Evolutionary conservation across 2,113 vertebrate genomes (phyloP), one percentile per base, ranked within the genome.

Genomic region (Sigmodon hispidus): DNA sequence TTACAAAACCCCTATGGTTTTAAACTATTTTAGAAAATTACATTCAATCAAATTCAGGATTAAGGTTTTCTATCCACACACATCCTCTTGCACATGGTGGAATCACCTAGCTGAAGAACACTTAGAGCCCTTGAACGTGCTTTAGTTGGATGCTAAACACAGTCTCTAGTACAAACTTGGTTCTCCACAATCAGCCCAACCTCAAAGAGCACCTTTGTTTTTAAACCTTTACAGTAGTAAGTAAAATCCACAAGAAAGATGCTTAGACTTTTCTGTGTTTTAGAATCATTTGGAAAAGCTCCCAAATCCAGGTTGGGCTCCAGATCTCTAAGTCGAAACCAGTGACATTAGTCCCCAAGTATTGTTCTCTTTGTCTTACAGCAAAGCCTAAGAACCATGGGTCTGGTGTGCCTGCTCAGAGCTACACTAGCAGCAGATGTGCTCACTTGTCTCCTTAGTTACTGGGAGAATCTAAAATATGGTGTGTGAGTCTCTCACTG

Each of bases 271-370:
- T 75, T 21, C 55, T 75, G 12, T 40, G 61, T 63, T 67, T 45
- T 87, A 52, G 70, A 96, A 83, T 92, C 87, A 92, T 93, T 52
- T 94, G 89, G 65, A 75, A 63, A 93, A 85, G 63, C 69, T 87
- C 50, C 43, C 40, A 34, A 45, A 95, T 13, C n/a, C 86, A 94
- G 67, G 67, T 55, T n/a, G 43, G 24, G 50, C 72, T 92, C 67
- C 93, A 97, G 77, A 89, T 34, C 61, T 87, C 90, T 86, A 89
- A 93, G 40, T 70, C n/a, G 83, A 61, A 92, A 75, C 89, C 67
- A 21, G 22, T 79, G 50, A 55, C 77, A 86, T 45, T 67, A 90
- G 9, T 43, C 48, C 31, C 26, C 43, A 75, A 45, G 43, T 45
- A 90, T 83, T 59, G 40, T 89, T 81, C 67, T 77, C 63, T 88